Evolutionary conservation across 2,888 invertebrate genomes (phyloP).

Genomic region (Ephialtes manifestator): DNA sequence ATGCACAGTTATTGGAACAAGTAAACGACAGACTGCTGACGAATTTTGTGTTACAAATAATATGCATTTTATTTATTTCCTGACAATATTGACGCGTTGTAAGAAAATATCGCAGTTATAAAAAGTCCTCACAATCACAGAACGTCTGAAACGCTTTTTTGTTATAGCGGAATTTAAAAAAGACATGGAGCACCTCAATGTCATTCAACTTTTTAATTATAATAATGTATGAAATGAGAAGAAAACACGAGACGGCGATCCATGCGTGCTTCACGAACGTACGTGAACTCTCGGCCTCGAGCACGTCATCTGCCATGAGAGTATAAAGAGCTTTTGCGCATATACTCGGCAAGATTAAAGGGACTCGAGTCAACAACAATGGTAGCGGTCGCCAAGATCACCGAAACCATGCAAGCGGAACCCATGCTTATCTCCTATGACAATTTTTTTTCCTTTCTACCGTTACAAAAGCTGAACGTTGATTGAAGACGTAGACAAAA

Average conservation of each 20-base stretch:
- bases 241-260: background rate
- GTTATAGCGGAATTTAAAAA: background rate
- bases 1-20: too few relatives aligned
- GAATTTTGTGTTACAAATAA: background rate
- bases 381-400: background rate
- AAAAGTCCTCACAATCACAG: background rate
- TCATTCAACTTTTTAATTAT: background rate
- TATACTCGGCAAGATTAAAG: slow-evolving; percentile 16
- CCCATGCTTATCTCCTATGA: background rate
- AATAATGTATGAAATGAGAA: slow-evolving; percentile 2
- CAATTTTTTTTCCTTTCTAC: background rate
- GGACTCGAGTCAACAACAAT: background rate
- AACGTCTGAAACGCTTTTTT: background rate
- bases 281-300: background rate
- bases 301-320: slow-evolving; percentile 15
- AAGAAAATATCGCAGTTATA: background rate
- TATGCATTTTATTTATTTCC: background rate
- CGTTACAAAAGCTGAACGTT: slow-evolving; percentile 4
- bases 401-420: background rate
- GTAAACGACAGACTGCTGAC: too few relatives aligned
- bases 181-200: background rate
- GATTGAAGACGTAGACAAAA: background rate
- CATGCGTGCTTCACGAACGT: slow-evolving; percentile 22
- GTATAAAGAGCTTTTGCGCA: slow-evolving; percentile 20
- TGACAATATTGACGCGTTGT: background rate